Evolutionary conservation across 2,888 invertebrate genomes (phyloP), one percentile per base, ranked within the genome.

Genomic region (Rhingia campestris): DNA sequence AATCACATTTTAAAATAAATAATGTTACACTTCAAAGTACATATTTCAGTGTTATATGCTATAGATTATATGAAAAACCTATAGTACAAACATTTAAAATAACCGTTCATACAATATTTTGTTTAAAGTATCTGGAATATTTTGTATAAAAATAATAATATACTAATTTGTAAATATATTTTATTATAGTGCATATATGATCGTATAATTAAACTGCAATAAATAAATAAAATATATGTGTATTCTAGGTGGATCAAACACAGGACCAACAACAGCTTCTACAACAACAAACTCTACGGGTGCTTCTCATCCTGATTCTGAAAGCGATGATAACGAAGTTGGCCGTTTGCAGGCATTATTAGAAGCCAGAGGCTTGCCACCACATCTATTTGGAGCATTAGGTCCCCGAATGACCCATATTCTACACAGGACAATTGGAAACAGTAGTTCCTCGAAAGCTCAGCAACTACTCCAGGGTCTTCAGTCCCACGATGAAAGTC

Each of bases 351-450:
- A 99, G 91, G 98, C 98, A 32, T 92, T 99, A 88, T 93, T 99
- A 66, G 99, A 99, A 92, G 97, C 98, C 10, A 94, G 98, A 87
- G 99, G 99, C 33, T 92, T 99, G 87, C 98, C 99, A n/a, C 98
- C 98, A 10, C 98, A 99, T 91, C 93, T 99, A 82, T 97, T 99
- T 88, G 98, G 98, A 41, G 98, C 98, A 1, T 93, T 99, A 69
- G 99, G 97, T 0, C 98, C 99, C 58, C 94, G 99, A 66, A 97
- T 99, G 98, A 98, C 99, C 90, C 98, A 98, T 90, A 93, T 99
- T 75, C 92, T 99, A 85, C 98, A 99, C 90, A 94, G 98, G 87
- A 98, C 97, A 86, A 98, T 98, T 94, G 97, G 97, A 58, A 96
- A 96, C 69, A 95, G 95, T 89, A 95, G 95, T 88, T 90, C 96